Evolutionary conservation across 2,888 invertebrate species (phyloP).

Genomic region (Mermis nigrescens): DNA sequence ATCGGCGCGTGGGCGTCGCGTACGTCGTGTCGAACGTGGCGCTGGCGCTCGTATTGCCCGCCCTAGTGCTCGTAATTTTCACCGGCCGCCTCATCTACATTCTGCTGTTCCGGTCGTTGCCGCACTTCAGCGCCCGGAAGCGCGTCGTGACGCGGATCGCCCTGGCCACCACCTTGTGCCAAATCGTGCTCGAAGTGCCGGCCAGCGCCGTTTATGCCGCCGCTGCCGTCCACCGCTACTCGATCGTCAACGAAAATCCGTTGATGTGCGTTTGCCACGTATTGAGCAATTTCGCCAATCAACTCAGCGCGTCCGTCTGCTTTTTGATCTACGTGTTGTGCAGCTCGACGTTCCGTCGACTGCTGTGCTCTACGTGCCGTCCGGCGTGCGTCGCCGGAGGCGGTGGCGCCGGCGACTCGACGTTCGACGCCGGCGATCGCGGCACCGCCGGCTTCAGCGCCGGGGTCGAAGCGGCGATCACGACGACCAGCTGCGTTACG

Average conservation of each 20-base stretch:
- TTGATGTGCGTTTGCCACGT: not conserved
- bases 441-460: too few species aligned
- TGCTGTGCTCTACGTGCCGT: not conserved
- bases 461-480: too few species aligned
- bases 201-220: not conserved
- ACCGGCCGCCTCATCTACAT: not conserved
- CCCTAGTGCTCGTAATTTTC: constrained; percentile 16
- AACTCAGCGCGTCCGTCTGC: not conserved
- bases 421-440: too few species aligned
- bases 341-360: not conserved
- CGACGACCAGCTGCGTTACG: too few species aligned
- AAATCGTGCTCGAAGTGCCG: constrained; percentile 11
- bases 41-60: constrained; percentile 24
- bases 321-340: constrained; percentile 2
- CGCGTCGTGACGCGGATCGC: constrained; percentile 27
- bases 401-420: not conserved
- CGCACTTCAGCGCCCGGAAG: constrained; percentile 21
- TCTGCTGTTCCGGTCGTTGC: not conserved
- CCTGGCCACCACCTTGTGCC: constrained; percentile 23
- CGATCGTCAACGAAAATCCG: not conserved
- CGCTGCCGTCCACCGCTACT: constrained; percentile 1
- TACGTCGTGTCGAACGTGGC: constrained; percentile 17
- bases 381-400: not conserved
- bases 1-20: not conserved
- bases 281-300: not conserved